Evolutionary conservation across 2,113 vertebrate genomes (phyloP), one percentile per base, ranked within the genome.

Genomic region (Fregata magnificens): DNA sequence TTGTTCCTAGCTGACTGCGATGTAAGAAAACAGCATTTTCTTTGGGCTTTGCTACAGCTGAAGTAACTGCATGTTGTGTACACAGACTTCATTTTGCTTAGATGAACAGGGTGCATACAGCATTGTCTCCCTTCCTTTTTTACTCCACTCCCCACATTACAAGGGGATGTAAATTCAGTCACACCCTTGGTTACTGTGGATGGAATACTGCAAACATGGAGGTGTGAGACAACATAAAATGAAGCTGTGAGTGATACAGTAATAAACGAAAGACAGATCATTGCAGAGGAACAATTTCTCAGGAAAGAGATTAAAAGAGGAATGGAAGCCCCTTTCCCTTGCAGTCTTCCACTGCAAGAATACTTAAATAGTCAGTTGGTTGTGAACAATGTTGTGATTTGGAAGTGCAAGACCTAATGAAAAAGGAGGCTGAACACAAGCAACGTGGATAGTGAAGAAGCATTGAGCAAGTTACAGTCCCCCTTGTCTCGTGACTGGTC

Each of bases 91-190:
- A 26, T 82, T 88, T 88, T 42, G 34, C 34, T 72, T 58, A 73
- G 45, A 80, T 36, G 49, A 90, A 44, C 21, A 72, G 25, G 7
- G 13, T 11, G 25, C n/a, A 29, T 42, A 19, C 26, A 76, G 44
- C 70, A 76, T 22, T 24, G 9, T 36, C 36, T 52, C 40, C 13
- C 20, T 71, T 62, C n/a, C 36, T 70, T 84, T 74, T 80, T 42
- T 80, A 21, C 6, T 32, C 31, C 0, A 0, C 20, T 90, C 53
- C 31, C 49, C 0, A 1, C 19, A 53, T 49, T 44, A 61, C 22
- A 56, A 72, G 18, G 36, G 34, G 71, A 69, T 83, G 53, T 40
- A 69, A 92, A 93, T 93, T 93, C 82, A 65, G 66, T 72, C 71
- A 77, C 31, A 88, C 18, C 18, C n/a, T 44, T 77, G 58, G 72